These are phyloP conservation scores for Anoplius nigerrimus DNA, from an alignment of 2,888 invertebrate genomes.

Conservation along the genomic window DNA sequence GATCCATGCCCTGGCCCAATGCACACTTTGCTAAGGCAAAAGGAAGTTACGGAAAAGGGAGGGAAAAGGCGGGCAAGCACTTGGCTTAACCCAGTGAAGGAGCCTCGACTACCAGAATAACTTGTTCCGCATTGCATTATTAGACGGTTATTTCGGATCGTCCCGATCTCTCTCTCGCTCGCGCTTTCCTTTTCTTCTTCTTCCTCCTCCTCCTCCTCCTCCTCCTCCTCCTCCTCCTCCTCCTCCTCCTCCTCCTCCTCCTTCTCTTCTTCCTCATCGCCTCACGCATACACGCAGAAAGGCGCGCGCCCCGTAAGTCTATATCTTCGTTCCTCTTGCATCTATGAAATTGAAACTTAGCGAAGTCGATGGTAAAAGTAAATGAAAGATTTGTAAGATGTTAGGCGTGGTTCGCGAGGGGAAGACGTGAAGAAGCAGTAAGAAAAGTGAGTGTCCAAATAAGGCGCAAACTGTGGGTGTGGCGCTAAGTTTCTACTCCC, in stretches of 20 bases:
- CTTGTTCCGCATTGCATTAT: slow-evolving; percentile 74
- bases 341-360: too few species aligned
- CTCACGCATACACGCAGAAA: neutral
- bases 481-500: too few species aligned
- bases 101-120: slow-evolving; percentile 69
- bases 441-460: too few species aligned
- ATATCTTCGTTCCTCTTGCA: too few species aligned
- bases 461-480: too few species aligned
- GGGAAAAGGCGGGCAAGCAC: slow-evolving; percentile 63
- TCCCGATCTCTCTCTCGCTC: slow-evolving; percentile 47
- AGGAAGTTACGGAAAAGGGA: slow-evolving; percentile 63
- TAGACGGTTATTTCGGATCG: slow-evolving; percentile 67
- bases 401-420: too few species aligned
- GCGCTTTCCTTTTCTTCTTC: too few species aligned
- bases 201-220: slow-evolving; percentile 37
- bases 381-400: too few species aligned
- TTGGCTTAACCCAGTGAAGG: slow-evolving; percentile 68
- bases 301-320: too few species aligned
- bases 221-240: slow-evolving; percentile 24
- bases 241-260: neutral
- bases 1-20: slow-evolving; percentile 68
- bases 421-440: too few species aligned
- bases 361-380: too few species aligned
- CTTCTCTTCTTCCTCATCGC: neutral
- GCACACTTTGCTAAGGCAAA: slow-evolving; percentile 47